Conservation (phyloP, 2,888 invertebrate genomes). For the Notocelia uddmanniana region DNA sequence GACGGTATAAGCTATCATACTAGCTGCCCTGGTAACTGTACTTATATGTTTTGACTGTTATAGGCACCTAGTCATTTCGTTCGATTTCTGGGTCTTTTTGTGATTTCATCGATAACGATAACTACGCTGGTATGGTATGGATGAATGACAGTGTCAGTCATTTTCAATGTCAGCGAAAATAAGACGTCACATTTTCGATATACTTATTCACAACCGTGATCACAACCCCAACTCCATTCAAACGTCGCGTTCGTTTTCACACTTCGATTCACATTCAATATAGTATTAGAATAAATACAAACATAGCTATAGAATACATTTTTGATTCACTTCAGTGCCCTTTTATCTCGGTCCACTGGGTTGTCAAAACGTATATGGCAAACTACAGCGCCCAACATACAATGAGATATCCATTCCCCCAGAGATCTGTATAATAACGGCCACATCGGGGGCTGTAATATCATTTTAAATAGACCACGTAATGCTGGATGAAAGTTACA, state of each 20-base stretch:
- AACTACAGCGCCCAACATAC: slow-evolving; percentile 30
- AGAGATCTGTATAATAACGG: slow-evolving; percentile 5
- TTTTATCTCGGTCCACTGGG: slow-evolving; percentile 53
- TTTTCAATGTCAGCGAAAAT: not conserved
- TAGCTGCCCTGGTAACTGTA: too few species aligned
- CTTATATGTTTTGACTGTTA: not conserved
- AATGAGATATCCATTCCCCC: slow-evolving; percentile 14
- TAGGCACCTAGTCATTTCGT: not conserved
- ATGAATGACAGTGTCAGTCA: not conserved
- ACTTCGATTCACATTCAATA: slow-evolving; percentile 40
- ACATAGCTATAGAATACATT: slow-evolving; percentile 27
- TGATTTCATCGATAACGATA: not conserved
- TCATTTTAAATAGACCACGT: slow-evolving; percentile 39
- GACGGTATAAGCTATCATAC: too few species aligned
- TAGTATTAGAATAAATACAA: slow-evolving; percentile 43
- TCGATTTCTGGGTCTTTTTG: not conserved
- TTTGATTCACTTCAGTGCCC: slow-evolving; percentile 48
- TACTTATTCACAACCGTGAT: slow-evolving; percentile 23
- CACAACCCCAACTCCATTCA: slow-evolving; percentile 28
- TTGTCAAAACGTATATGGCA: slow-evolving; percentile 53
- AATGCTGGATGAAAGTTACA: slow-evolving; percentile 32
- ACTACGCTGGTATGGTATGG: too few species aligned
- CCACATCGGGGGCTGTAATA: slow-evolving; percentile 11
- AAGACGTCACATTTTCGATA: slow-evolving; percentile 31
- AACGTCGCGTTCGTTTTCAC: slow-evolving; percentile 35